These are phyloP conservation scores for Trimorus sp. DNA, from an alignment of 2,888 invertebrate genomes.

Conservation along the genomic window DNA sequence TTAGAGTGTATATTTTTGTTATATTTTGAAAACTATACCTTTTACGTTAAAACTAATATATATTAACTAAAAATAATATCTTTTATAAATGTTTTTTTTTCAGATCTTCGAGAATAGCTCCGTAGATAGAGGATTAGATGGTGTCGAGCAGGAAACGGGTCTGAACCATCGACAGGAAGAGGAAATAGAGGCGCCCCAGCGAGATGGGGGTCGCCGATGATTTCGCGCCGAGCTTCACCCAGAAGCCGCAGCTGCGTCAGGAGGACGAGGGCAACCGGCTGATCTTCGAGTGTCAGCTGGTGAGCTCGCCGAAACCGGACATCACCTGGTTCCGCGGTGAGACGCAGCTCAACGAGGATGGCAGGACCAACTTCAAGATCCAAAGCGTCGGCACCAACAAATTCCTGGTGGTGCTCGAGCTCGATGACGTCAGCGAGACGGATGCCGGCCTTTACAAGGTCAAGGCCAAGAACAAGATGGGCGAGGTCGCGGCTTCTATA, in stretches of 20 bases:
- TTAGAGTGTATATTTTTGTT: too few relatives aligned
- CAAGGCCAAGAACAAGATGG: constrained; percentile 98
- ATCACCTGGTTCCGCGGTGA: constrained; percentile 96
- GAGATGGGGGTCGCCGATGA: constrained; percentile 94
- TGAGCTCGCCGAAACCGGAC: constrained; percentile 93
- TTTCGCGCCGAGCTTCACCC: constrained; percentile 99
- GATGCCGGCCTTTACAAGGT: constrained; percentile 98
- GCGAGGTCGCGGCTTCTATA: constrained; percentile 98
- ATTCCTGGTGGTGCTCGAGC: constrained; percentile 94
- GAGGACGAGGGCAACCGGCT: constrained; percentile 98
- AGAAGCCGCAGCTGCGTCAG: constrained; percentile 98
- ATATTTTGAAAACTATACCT: too few relatives aligned
- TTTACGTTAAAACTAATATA: too few relatives aligned
- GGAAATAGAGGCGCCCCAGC: constrained; percentile 71
- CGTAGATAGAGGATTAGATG: constrained; percentile 68
- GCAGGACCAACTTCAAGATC: constrained; percentile 93
- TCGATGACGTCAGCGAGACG: constrained; percentile 97
- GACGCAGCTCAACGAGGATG: constrained; percentile 91
- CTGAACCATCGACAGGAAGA: constrained; percentile 50
- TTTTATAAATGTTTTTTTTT: too few relatives aligned
- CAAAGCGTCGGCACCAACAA: constrained; percentile 93
- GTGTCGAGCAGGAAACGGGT: constrained; percentile 69
- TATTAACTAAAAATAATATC: too few relatives aligned
- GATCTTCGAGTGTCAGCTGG: constrained; percentile 95
- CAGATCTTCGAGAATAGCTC: constrained; percentile 29